Evolutionary conservation across 1,140 invertebrate genomes (phyloP), one percentile per base, ranked within the genome.

Genomic region (Habropoda laboriosa): DNA sequence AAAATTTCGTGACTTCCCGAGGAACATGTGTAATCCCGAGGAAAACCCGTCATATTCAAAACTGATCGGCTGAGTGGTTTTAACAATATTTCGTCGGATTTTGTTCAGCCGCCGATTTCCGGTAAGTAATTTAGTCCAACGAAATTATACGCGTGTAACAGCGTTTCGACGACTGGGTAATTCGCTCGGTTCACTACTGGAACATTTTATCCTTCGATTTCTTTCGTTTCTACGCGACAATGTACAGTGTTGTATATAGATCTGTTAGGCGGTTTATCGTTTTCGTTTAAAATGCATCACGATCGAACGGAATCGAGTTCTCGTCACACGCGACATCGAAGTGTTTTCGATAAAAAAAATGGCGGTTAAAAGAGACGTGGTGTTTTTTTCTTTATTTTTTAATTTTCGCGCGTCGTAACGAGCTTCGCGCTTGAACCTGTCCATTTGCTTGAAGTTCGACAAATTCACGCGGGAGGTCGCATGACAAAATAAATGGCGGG

Each of bases 181-280:
- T 21, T 47, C 51, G 47, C 18, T 70, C 53, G 30, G 40, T 38
- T 47, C 35, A 58, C 16, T 24, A n/a, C n/a, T 49, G 24, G 13
- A 47, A 79, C n/a, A 53, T 45, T 18, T 66, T 30, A 21, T 40
- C 51, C 27, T 38, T 42, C 13, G 5, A 45, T 55, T 67, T 60
- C 38, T 40, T 51, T 60, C 13, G 66, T 40, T 49, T 55, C 12
- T 45, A 35, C 30, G 51, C 30, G 58, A 78, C 51, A 12, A 71
- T 86, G 83, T 86, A 86, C 61, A 86, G 49, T 82, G 75, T 86
- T 86, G 83, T 86, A 83, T 81, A 86, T 86, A 86, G 67, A 61
- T 80, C 24, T 38, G 70, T 71, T 73, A 60, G 24, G 47, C 21
- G 24, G 58, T 73, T n/a, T 64, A 30, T 55, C 18, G 45, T 60